Base-by-base conservation (phyloP, 2,797 vertebrate species). In the Rhinoraja longicauda region DNA sequence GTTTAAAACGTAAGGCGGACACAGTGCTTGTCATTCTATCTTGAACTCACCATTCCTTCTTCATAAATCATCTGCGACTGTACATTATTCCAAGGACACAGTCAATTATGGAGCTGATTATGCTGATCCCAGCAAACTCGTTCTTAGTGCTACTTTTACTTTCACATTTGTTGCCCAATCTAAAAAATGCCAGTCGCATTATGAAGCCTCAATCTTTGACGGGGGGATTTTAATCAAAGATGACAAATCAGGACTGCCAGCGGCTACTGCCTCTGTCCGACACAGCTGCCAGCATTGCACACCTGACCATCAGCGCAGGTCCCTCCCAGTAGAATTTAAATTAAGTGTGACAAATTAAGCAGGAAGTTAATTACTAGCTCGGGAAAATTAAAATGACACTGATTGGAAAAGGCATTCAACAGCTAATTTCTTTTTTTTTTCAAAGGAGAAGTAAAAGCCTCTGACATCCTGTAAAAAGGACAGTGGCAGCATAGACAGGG, bases 331-430 rank as follows among this genome's bases (percentile, higher is more conserved):
- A 92, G 94, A 94, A 94, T 96, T 96, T 94, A 96, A 97, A 97
- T 96, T 96, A 96, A 97, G 95, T 96, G 95, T 97, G 96, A 96
- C 93, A 94, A 96, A 97, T 97, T 96, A 96, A 94, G 94, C 94
- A 95, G 93, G 75, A 95, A 95, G 95, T 96, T 97, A 97, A 97
- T 98, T 97, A 95, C 94, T 94, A 94, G 93, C 94, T 94, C 95
- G 95, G 95, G 97, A 96, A 96, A 97, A 96, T 96, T 96, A 94
- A 93, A 93, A 94, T 95, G 94, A 95, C 97, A 94, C 95, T 97
- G 95, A 96, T 96, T 97, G 95, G 95, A 95, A 95, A 94, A 95
- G 93, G 94, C 95, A 95, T 96, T 95, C 95, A 96, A 96, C 96
- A 97, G 17, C 92, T 93, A 0, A 93, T 93, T 93, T 94, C 70